These are phyloP conservation scores for Synchiropus splendidus DNA, from an alignment of 2,113 vertebrate genomes.

Conservation along the genomic window DNA sequence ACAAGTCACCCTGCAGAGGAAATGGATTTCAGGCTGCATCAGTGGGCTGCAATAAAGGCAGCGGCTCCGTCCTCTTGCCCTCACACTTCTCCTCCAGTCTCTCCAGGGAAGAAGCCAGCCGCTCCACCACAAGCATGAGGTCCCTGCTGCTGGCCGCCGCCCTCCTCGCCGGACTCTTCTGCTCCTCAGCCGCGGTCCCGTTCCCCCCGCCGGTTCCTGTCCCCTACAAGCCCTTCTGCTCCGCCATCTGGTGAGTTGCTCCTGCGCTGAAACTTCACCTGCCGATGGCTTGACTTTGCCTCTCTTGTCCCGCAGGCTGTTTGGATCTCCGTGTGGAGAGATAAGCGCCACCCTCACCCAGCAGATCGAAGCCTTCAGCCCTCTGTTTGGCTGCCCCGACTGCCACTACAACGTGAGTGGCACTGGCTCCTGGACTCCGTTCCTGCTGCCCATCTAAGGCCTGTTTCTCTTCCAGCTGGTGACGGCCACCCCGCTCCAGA, in stretches of 20 bases:
- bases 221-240: constrained; percentile 36
- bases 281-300: not conserved
- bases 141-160: constrained; percentile 23
- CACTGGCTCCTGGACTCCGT: too few relatives aligned
- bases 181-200: not conserved
- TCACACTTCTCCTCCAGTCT: too few relatives aligned
- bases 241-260: constrained; percentile 5
- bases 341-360: constrained; percentile 4
- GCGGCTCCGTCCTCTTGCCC: too few relatives aligned
- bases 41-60: too few relatives aligned
- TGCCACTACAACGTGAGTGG: constrained; percentile 27
- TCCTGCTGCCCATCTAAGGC: too few relatives aligned
- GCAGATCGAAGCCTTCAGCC: constrained; percentile 26
- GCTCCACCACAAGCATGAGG: constrained; percentile 9
- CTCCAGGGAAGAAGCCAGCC: not conserved
- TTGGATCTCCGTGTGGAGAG: constrained; percentile 16
- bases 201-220: not conserved
- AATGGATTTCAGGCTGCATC: too few relatives aligned
- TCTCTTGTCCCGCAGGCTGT: constrained; percentile 12
- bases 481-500: not conserved
- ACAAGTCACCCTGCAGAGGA: too few relatives aligned
- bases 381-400: constrained; percentile 6
- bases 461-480: constrained; percentile 19
- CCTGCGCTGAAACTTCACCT: not conserved
- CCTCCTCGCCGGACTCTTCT: constrained; percentile 20